A percentile compares a stretch with the other conserved stretches of the same genome.
Evolutionary conservation across 2,797 vertebrate genomes (phyloP).

Genomic region (Bufotes viridis): DNA sequence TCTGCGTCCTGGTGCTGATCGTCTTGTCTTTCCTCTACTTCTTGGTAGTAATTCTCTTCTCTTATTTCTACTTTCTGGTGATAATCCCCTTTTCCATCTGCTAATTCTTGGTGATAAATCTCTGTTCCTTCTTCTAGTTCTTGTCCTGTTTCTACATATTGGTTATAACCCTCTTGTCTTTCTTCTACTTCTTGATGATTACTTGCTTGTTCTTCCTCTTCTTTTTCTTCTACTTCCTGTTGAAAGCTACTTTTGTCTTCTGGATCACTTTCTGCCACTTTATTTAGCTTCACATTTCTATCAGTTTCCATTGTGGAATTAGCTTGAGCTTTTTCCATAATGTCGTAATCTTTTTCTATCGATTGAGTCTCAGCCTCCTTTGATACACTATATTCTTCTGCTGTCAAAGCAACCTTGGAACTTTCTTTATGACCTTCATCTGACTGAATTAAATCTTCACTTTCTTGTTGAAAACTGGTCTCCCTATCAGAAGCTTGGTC

Average conservation of each 20-base stretch:
- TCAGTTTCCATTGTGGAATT: background rate
- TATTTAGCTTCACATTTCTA: background rate
- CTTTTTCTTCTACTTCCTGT: background rate
- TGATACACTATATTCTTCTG: background rate
- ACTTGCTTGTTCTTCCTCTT: background rate
- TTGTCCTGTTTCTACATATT: background rate
- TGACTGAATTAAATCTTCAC: background rate
- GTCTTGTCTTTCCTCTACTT: background rate
- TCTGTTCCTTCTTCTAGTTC: background rate
- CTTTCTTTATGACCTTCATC: background rate
- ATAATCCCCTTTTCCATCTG: background rate
- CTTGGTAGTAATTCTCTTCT: background rate
- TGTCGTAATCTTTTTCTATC: background rate
- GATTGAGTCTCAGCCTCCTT: background rate
- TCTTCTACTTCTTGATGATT: background rate
- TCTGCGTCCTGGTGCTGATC: background rate
- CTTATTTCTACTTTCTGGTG: background rate
- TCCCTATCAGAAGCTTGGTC: background rate
- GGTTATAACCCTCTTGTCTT: background rate
- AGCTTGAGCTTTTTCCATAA: background rate
- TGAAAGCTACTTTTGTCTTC: background rate
- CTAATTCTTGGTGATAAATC: background rate
- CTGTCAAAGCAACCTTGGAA: background rate
- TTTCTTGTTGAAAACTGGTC: background rate
- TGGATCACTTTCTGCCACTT: background rate